These are phyloP conservation scores for Molossus molossus DNA, from an alignment of 2,797 vertebrate genomes.

Conservation along the genomic window DNA sequence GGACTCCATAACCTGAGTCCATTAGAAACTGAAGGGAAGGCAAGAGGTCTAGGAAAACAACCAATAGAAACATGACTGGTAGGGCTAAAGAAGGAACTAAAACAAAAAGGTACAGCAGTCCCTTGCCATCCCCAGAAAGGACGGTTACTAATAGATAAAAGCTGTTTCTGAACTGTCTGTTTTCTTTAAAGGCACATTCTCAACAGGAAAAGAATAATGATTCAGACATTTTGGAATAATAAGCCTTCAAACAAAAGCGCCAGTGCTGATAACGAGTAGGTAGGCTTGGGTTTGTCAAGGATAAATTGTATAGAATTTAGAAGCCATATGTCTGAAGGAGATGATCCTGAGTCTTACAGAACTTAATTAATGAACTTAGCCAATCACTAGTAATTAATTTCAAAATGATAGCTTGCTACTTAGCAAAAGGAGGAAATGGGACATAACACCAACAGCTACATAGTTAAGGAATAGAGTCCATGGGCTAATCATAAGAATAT, in stretches of 20 bases:
- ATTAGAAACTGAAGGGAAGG: background rate
- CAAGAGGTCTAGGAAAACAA: background rate
- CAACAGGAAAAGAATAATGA: background rate
- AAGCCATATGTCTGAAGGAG: background rate
- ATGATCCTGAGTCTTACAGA: constrained; percentile 51
- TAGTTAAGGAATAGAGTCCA: background rate
- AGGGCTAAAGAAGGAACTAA: background rate
- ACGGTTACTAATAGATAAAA: background rate
- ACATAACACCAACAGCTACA: background rate
- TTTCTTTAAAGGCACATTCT: constrained; percentile 5
- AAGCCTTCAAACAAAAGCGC: constrained; percentile 23
- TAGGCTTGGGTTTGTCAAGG: background rate
- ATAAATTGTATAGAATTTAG: constrained; percentile 12
- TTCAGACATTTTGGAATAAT: background rate
- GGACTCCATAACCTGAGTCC: background rate
- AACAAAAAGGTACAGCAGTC: background rate
- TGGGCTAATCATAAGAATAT: constrained; percentile 26
- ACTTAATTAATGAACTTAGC: constrained; percentile 51
- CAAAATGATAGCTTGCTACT: constrained; percentile 38
- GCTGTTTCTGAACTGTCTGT: background rate
- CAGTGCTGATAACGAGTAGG: background rate
- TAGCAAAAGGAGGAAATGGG: constrained; percentile 10
- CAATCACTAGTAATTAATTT: constrained; percentile 65
- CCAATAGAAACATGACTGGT: background rate
- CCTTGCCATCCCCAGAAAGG: background rate